Evolutionary conservation across 2,797 vertebrate species (phyloP), one percentile per base, ranked within the genome.

Genomic region (Megaceryle alcyon): DNA sequence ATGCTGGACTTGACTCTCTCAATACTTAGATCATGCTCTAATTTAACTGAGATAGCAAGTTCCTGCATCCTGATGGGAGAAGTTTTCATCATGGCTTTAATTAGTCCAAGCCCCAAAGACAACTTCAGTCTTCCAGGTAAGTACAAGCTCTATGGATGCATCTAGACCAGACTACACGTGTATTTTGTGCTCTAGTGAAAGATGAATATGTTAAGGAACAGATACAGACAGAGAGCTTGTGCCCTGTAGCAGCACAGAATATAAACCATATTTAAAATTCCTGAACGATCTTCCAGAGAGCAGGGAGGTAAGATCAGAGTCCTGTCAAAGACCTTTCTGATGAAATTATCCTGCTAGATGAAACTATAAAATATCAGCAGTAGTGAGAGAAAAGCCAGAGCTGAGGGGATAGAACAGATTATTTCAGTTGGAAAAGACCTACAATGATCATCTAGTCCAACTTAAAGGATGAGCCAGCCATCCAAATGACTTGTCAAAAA

Each of bases 41-140:
- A 94, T 66, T 92, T 63, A 72, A 72, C 4, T 84, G 88, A 96
- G 94, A 96, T 3, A 87, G 13, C 28, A 81, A 86, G 39, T 51
- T 76, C 56, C 48, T 79, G 46, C 53, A 54, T 96, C 95, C 84
- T 94, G 82, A 75, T 49, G 16, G 44, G 81, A 71, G 43, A 84
- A 49, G 46, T 71, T 82, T 87, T 88, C 71, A 68, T 91, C 19
- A 1, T 35, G 66, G 71, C 46, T 92, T 94, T 90, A 78, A 70
- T 65, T 43, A 82, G 66, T 51, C 71, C 63, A 95, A 96, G 82
- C 76, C 86, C 81, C 84, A 92, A 87, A 87, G 84, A 41, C 28
- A 61, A 64, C 25, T 75, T 68, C n/a, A 71, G 35, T 57, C 61
- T 51, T 68, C 44, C 60, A 70, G 33, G 60, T 5, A 6, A 25